phyloP scores from a whole-genome alignment of 2,113 vertebrate species.

The Ramphastos sulfuratus region DNA sequence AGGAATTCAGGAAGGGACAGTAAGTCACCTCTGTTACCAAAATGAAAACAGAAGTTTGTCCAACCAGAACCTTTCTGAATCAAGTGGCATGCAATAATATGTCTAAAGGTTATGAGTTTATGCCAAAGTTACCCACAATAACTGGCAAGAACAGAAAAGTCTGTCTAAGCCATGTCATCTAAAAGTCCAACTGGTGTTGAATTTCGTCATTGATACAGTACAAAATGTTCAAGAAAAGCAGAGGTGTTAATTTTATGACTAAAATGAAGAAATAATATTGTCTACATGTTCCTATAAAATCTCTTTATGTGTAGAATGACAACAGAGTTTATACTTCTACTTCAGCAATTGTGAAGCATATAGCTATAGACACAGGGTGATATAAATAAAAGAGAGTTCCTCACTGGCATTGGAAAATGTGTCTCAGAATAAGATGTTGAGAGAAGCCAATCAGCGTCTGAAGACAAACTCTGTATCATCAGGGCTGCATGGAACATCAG shows the following conservation, averaged over 20 bases:
- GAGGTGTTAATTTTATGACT: background rate
- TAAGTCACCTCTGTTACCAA: slow-evolving; percentile 56
- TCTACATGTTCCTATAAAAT: background rate
- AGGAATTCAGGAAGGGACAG: slow-evolving; percentile 44
- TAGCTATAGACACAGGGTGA: background rate
- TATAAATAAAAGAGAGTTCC: background rate
- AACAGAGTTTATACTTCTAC: background rate
- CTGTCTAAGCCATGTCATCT: background rate
- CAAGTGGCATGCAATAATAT: background rate
- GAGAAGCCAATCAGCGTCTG: background rate
- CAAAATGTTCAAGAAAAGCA: background rate
- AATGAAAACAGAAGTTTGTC: slow-evolving; percentile 43
- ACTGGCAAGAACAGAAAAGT: background rate
- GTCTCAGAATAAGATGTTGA: background rate
- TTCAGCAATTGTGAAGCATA: background rate
- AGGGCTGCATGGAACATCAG: background rate
- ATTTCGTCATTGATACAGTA: background rate
- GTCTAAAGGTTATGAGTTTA: slow-evolving; percentile 17
- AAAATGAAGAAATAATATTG: background rate
- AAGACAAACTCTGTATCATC: background rate
- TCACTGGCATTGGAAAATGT: background rate
- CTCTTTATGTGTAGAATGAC: background rate
- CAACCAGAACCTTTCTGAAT: slow-evolving; percentile 14
- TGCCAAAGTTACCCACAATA: background rate
- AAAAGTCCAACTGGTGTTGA: background rate